Evolutionary conservation across 2,888 invertebrate genomes (phyloP), one percentile per base, ranked within the genome.

Genomic region (Drosophila multiciliata): DNA sequence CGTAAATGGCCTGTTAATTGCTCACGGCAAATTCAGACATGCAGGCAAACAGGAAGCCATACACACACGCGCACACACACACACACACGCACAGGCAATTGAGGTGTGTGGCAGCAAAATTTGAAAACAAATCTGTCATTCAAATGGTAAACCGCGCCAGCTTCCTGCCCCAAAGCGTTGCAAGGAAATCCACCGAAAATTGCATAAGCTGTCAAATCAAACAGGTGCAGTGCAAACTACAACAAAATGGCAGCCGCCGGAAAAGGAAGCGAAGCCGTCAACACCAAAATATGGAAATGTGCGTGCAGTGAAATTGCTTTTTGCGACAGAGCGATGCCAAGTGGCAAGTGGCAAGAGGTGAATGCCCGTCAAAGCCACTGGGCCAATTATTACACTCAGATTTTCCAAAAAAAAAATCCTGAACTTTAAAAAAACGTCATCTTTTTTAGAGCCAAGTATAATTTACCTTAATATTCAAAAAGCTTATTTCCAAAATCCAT

Each of bases 1-100:
- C 38, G 83, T 60, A 86, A 83, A 87, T 82, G 75, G 74, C 62
- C 73, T 73, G 80, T 78, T 84, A 87, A 84, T 84, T 87, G 80
- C 59, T 70, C 55, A 83, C 36, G 26, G 45, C 20, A 45, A 7
- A 20, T 20, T 12, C 7, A 45, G 20, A 12, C 20, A 20, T 12
- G 20, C 45, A 12, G n/a, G 40, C 40, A 40, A 40, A 17, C 38
- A 20, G 20, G 20, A 8, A 45, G 20, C 7, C 45, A 45, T 12
- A 45, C 20, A 38, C 38, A 38, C n/a, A 5, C n/a, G 3, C 29
- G 4, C 35, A 42, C 40, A n/a, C 54, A 49, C 55, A 65, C 65
- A 35, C 59, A 35, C n/a, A 29, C n/a, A 15, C 12, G 4, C 36
- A 36, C 35, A 23, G 1, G 23, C 20, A 54, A 17, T 36, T 11